Conservation (phyloP, 1,140 invertebrate species). For the Euglossa dilemma region DNA sequence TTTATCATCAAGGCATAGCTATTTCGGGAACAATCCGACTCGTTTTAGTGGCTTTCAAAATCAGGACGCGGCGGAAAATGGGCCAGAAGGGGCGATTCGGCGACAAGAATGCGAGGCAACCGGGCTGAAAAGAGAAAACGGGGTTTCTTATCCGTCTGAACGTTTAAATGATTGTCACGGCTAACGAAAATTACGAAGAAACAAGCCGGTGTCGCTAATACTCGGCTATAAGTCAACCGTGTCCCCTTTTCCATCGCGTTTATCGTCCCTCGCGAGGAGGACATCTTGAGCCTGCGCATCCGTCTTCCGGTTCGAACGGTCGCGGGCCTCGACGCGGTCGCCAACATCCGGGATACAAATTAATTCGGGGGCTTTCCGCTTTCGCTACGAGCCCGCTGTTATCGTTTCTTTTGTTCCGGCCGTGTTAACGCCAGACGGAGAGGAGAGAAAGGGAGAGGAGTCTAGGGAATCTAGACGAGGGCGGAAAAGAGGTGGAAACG, state of each 20-base stretch:
- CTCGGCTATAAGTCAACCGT: constrained; percentile 33
- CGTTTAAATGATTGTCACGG: constrained; percentile 22
- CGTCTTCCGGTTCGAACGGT: neutral
- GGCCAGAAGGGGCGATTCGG: constrained; percentile 6
- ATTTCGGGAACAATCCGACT: constrained; percentile 40
- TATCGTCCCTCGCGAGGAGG: neutral
- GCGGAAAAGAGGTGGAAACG: neutral
- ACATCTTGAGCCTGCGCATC: constrained; percentile 3
- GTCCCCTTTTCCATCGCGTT: constrained; percentile 13
- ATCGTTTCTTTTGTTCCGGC: constrained; percentile 17
- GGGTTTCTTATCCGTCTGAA: neutral
- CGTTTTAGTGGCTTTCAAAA: constrained; percentile 50
- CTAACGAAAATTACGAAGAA: constrained; percentile 35
- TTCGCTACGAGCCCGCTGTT: neutral
- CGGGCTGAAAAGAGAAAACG: too few species aligned
- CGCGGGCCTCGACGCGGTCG: too few species aligned
- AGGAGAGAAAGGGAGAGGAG: neutral
- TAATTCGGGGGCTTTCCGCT: constrained; percentile 34
- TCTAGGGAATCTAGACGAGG: neutral
- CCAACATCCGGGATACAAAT: constrained; percentile 27
- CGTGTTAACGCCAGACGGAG: neutral
- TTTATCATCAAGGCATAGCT: constrained; percentile 47
- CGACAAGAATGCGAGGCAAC: constrained; percentile 2
- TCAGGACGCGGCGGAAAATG: constrained; percentile 16
- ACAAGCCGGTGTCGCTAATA: constrained; percentile 12